Evolutionary conservation across 2,888 invertebrate genomes (phyloP).

Genomic region (Entomobrya multifasciata): DNA sequence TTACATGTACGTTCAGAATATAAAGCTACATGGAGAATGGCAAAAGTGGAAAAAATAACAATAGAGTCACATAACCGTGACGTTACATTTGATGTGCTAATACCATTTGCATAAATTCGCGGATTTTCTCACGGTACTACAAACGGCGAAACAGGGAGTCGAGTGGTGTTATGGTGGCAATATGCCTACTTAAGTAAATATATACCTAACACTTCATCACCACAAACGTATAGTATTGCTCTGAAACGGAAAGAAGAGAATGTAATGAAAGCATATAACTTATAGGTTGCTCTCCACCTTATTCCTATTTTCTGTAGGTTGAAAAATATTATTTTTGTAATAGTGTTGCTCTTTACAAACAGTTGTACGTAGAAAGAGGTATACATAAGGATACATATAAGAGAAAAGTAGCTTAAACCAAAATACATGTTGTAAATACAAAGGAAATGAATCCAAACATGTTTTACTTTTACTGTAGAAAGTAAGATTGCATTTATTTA

Average conservation of each 20-base stretch:
- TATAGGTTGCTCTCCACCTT: too few relatives aligned
- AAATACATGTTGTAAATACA: not conserved
- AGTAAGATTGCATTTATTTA: slow-evolving; percentile 42
- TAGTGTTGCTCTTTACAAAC: slow-evolving; percentile 27
- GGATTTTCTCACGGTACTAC: slow-evolving; percentile 39
- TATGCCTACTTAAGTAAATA: not conserved
- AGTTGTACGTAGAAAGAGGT: not conserved
- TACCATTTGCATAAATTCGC: slow-evolving; percentile 61
- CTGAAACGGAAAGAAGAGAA: not conserved
- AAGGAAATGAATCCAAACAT: slow-evolving; percentile 43
- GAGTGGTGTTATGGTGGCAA: not conserved
- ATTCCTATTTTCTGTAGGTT: not conserved
- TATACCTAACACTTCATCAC: slow-evolving; percentile 10
- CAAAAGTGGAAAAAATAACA: slow-evolving; percentile 39
- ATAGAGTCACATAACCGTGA: slow-evolving; percentile 46
- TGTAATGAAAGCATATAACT: not conserved
- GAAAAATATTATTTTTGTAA: too few relatives aligned
- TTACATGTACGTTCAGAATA: not conserved
- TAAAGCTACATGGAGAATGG: not conserved
- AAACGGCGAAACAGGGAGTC: not conserved
- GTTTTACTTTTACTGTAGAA: slow-evolving; percentile 2
- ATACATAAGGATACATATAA: not conserved
- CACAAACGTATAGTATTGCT: not conserved
- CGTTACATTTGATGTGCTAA: slow-evolving; percentile 57
- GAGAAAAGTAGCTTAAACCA: slow-evolving; percentile 41